phyloP scores from a whole-genome alignment of 30 jellyfish, hydroid and myxozoan genomes.

The Aurelia sp. region DNA sequence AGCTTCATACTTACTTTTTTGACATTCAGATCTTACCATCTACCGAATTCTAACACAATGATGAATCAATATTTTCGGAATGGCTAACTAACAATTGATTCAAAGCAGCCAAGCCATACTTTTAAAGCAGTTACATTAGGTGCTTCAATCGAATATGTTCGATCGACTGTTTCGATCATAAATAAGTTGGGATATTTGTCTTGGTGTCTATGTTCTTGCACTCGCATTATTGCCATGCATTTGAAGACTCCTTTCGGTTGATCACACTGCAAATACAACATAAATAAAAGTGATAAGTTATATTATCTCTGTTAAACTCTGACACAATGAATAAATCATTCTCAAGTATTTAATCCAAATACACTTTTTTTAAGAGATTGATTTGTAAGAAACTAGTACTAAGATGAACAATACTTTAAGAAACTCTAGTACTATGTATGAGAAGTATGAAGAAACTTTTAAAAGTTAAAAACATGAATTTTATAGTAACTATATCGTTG shows the following conservation, averaged over 20 bases:
- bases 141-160: constrained; percentile 81
- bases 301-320: too few species aligned
- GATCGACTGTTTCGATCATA: constrained; percentile 66
- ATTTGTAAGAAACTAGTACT: too few species aligned
- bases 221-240: constrained; percentile 63
- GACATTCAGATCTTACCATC: background rate
- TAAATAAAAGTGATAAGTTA: too few species aligned
- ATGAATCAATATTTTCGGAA: background rate
- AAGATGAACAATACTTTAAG: too few species aligned
- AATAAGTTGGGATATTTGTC: constrained; percentile 71
- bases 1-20: background rate
- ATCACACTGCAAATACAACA: constrained; percentile 56
- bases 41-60: background rate
- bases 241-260: constrained; percentile 90
- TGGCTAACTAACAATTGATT: background rate
- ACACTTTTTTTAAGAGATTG: too few species aligned
- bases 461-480: too few species aligned
- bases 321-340: too few species aligned
- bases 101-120: constrained; percentile 85
- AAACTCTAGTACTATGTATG: too few species aligned
- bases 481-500: too few species aligned
- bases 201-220: constrained; percentile 59
- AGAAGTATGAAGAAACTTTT: too few species aligned
- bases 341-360: too few species aligned
- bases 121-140: constrained; percentile 69